A percentile compares a stretch with the other conserved stretches of the same genome.
phyloP scores from a whole-genome alignment of 2,888 invertebrate genomes.

The Gastracanthus pulcherrimus region DNA sequence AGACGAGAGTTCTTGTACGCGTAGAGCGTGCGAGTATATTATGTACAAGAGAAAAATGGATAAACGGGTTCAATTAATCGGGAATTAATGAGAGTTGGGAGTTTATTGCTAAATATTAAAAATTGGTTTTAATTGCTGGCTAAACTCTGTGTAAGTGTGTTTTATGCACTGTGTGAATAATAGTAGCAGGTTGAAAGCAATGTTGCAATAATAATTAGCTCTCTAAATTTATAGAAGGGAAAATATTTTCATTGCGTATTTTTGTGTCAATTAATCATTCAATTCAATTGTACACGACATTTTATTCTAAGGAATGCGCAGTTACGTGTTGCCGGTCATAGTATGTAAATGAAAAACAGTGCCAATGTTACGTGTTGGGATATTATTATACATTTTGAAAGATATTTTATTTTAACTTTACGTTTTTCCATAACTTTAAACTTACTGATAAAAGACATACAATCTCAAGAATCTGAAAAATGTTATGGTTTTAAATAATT shows the following conservation, averaged over 20 bases:
- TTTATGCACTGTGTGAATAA: no score
- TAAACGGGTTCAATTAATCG: slow-evolving; percentile 11
- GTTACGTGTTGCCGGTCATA: no score
- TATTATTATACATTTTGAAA: no score
- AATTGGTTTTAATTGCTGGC: not conserved
- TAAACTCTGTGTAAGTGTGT: not conserved
- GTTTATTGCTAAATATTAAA: not conserved
- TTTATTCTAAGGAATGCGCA: slow-evolving; percentile 6
- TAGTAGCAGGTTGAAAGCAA: not conserved
- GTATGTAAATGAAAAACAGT: not conserved
- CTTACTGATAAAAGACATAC: not conserved
- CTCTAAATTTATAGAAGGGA: not conserved
- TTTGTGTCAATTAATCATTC: slow-evolving; percentile 7
- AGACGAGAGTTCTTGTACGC: no score
- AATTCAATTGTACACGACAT: not conserved
- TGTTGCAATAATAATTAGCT: not conserved
- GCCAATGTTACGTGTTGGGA: no score
- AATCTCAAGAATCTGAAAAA: not conserved
- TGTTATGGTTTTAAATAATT: no score
- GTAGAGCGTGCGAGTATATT: not conserved
- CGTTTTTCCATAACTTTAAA: no score
- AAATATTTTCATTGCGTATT: not conserved
- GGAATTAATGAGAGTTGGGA: not conserved
- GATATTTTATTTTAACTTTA: no score
- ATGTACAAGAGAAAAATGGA: not conserved